Evolutionary conservation across 2,797 vertebrate genomes (phyloP).

Genomic region (Sebastes miniatus): DNA sequence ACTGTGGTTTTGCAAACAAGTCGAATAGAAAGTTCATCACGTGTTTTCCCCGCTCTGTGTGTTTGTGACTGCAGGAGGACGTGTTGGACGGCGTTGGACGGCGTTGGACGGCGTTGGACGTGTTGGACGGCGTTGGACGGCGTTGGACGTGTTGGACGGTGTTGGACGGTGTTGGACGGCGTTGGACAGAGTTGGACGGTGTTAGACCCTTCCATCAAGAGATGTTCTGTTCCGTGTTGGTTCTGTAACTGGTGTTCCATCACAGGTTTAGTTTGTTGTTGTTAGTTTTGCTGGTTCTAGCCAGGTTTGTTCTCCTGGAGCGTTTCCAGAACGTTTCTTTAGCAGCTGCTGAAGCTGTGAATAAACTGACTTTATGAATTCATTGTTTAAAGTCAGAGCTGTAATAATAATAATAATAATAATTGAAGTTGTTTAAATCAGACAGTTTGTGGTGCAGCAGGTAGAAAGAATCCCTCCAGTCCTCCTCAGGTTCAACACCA

Average conservation of each 20-base stretch:
- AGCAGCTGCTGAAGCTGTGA: neutral
- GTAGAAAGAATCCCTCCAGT: no score
- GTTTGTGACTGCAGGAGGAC: slow-evolving; percentile 28
- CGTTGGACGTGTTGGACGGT: no score
- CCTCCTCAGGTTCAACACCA: neutral
- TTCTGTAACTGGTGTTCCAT: neutral
- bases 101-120: no score
- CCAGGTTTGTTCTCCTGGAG: neutral
- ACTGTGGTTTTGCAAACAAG: no score
- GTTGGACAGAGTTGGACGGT: neutral
- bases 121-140: no score
- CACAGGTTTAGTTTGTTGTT: neutral
- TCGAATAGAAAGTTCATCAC: neutral
- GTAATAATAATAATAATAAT: neutral
- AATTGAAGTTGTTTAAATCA: neutral
- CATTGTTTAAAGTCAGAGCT: neutral
- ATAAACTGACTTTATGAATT: neutral
- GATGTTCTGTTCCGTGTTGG: neutral
- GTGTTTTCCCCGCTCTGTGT: no score
- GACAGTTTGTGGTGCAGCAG: neutral
- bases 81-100: neutral
- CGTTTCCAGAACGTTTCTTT: neutral
- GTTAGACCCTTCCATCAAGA: slow-evolving; percentile 6
- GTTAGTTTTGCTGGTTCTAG: neutral
- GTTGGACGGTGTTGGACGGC: no score